phyloP scores from a whole-genome alignment of 2,888 invertebrate species.

The Phyllotreta striolata region DNA sequence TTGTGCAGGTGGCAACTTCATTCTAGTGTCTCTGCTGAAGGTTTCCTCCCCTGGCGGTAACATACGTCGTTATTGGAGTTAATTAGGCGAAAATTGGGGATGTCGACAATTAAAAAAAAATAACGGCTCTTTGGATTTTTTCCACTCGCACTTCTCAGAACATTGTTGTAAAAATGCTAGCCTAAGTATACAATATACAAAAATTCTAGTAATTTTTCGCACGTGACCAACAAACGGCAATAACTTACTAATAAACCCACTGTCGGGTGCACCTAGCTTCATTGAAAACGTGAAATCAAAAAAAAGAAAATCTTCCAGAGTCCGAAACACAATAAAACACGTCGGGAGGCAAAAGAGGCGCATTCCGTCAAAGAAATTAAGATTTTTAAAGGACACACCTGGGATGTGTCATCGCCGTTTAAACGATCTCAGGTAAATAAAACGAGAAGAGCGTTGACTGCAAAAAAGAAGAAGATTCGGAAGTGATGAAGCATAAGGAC shows the following conservation, averaged over 20 bases:
- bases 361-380: slow-evolving; percentile 52
- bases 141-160: too few relatives aligned
- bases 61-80: slow-evolving; percentile 26
- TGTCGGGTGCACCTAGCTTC: slow-evolving; percentile 10
- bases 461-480: slow-evolving; percentile 25
- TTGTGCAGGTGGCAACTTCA: slow-evolving; percentile 38
- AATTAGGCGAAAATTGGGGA: slow-evolving; percentile 22
- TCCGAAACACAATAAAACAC: slow-evolving; percentile 28
- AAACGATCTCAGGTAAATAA: slow-evolving; percentile 43
- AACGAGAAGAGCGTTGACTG: slow-evolving; percentile 31
- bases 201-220: background rate
- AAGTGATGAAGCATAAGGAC: slow-evolving; percentile 27
- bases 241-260: slow-evolving; percentile 28
- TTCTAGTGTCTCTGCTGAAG: slow-evolving; percentile 36
- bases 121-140: background rate
- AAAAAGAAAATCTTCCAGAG: slow-evolving; percentile 27
- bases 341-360: slow-evolving; percentile 29
- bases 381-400: slow-evolving; percentile 54
- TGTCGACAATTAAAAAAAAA: slow-evolving; percentile 10
- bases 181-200: too few relatives aligned
- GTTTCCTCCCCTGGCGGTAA: slow-evolving; percentile 10
- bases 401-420: slow-evolving; percentile 49
- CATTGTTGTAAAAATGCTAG: too few relatives aligned
- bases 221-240: slow-evolving; percentile 32
- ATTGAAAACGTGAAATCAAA: slow-evolving; percentile 23